Base-by-base conservation (phyloP, 1,140 invertebrate species). In the Grapholita molesta region DNA sequence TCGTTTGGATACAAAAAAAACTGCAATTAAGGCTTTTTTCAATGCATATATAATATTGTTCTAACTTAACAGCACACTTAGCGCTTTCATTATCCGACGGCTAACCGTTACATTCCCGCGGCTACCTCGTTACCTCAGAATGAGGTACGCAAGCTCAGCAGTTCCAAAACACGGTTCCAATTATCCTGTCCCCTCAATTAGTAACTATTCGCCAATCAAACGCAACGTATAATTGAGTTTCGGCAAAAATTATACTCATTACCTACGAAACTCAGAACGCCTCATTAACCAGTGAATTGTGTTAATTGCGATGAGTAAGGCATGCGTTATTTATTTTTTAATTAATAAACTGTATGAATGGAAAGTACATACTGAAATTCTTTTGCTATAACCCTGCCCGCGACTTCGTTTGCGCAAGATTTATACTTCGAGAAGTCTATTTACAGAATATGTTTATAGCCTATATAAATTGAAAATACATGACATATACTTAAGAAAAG, bases 191-290 rank as follows among this genome's bases (percentile, higher is more conserved):
- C 53, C 53, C 53, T 48, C 42, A 48, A 48, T 48, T 48, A 21
- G 42, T 48, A 21, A 48, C 55, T 61, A 61, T 28, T 61, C 55
- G 55, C n/a, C 55, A 28, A 61, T 61, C 55, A 61, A 57, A 61
- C 24, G 28, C 32, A 15, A 61, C 24, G 38, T 42, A 18, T 18
- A n/a, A 48, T 18, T 48, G 42, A 21, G 42, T 48, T 48, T 48
- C 42, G 35, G 9, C 35, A 48, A 48, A 48, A 48, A 48, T 48
- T 48, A 48, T 48, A 48, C 42, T 48, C 42, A 48, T 48, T 48
- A 48, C 7, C 6, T 18, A 4, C 28, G 28, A 7, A 30, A 30
- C 3, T 3, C 28, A 4, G 6, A 18, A 5, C 9, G 15, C 38
- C 42, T 48, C 42, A 48, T 48, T 21, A 21, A 21, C 8, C 42